phyloP scores from a whole-genome alignment of 1,140 invertebrate genomes.

The Magallana ariakensis region DNA sequence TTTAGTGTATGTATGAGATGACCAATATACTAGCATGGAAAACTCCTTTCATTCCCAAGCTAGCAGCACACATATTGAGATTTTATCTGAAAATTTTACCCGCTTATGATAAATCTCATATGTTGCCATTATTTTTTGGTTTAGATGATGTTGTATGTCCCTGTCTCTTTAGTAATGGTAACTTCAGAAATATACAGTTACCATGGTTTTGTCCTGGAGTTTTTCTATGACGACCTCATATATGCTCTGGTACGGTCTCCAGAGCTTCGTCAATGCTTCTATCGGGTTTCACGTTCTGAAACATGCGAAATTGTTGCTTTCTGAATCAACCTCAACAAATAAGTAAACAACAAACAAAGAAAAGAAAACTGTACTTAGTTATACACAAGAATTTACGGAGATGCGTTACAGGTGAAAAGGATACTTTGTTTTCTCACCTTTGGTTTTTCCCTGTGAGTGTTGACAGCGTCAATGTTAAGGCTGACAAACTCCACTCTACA shows the following conservation, averaged over 20 bases:
- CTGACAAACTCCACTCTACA: slow-evolving; percentile 95
- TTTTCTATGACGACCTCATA: slow-evolving; percentile 1
- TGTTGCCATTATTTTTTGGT: too few species aligned
- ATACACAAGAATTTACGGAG: too few species aligned
- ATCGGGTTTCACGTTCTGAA: not conserved
- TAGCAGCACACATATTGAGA: too few species aligned
- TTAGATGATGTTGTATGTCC: not conserved
- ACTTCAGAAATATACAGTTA: not conserved
- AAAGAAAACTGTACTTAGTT: not conserved
- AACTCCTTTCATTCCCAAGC: too few species aligned
- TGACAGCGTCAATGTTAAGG: slow-evolving; percentile 93
- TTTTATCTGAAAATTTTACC: too few species aligned
- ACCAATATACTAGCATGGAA: too few species aligned
- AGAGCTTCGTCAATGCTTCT: slow-evolving; percentile 9
- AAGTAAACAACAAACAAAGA: not conserved
- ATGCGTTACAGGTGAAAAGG: too few species aligned
- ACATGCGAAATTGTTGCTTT: not conserved
- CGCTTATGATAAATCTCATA: too few species aligned
- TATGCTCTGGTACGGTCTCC: slow-evolving; percentile 40
- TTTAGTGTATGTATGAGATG: too few species aligned
- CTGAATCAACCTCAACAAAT: not conserved
- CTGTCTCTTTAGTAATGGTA: not conserved
- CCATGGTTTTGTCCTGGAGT: not conserved
- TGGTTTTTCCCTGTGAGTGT: slow-evolving; percentile 84
- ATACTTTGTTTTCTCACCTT: slow-evolving; percentile 59